Conservation (phyloP, 2,888 invertebrate species). For the Pharmacophagus antenor region DNA sequence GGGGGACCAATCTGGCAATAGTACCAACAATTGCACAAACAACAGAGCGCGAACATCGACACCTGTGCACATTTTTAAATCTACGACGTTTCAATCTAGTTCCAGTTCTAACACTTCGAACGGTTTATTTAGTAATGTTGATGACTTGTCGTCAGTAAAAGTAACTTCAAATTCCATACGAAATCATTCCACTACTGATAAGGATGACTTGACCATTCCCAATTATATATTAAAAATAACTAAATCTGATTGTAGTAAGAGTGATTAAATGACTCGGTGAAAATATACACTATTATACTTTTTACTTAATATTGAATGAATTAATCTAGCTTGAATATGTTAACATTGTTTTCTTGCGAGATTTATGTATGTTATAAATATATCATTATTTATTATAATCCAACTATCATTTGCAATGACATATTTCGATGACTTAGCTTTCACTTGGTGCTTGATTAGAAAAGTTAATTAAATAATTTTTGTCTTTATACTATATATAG, state of each 20-base stretch:
- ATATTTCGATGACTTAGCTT: not conserved
- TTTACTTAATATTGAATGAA: constrained; percentile 32
- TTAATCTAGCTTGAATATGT: constrained; percentile 34
- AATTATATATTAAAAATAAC: constrained; percentile 67
- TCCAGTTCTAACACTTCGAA: constrained; percentile 74
- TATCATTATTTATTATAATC: constrained; percentile 31
- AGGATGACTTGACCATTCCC: constrained; percentile 74
- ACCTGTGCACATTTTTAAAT: constrained; percentile 76
- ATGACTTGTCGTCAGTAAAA: constrained; percentile 81
- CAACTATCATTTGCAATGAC: not conserved
- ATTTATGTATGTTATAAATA: constrained; percentile 38
- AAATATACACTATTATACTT: constrained; percentile 35
- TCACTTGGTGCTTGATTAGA: not conserved
- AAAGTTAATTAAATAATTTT: too few species aligned
- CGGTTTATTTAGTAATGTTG: constrained; percentile 74
- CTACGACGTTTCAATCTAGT: constrained; percentile 67
- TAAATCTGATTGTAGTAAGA: constrained; percentile 66
- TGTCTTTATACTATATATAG: too few species aligned
- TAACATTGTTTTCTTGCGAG: constrained; percentile 30
- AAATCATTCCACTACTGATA: constrained; percentile 72
- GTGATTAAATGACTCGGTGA: constrained; percentile 45
- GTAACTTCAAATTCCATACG: constrained; percentile 67
- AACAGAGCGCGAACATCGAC: constrained; percentile 80
- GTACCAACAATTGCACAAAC: constrained; percentile 46
- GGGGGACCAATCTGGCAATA: constrained; percentile 54